These are phyloP conservation scores for Drosophila conformis DNA, from an alignment of 2,888 invertebrate genomes.

Conservation along the genomic window DNA sequence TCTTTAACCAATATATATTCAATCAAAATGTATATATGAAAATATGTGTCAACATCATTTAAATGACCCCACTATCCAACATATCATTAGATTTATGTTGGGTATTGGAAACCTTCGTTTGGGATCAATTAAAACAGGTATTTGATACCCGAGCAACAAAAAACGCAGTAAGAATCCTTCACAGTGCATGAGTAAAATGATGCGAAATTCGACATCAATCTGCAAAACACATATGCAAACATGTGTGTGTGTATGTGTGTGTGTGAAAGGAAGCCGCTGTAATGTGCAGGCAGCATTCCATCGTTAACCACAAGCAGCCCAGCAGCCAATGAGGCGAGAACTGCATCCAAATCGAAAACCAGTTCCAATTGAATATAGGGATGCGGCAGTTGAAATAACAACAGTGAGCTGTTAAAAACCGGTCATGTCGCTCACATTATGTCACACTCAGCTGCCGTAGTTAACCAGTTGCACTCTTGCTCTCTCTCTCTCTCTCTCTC, in stretches of 20 bases:
- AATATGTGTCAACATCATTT: background rate
- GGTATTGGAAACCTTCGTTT: slow-evolving; percentile 14
- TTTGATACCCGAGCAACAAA: slow-evolving; percentile 50
- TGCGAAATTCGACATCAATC: slow-evolving; percentile 52
- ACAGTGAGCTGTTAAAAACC: slow-evolving; percentile 57
- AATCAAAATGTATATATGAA: background rate
- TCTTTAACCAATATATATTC: background rate
- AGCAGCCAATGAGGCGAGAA: slow-evolving; percentile 32
- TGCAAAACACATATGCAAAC: slow-evolving; percentile 27
- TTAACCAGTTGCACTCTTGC: slow-evolving; percentile 55
- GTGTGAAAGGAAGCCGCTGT: slow-evolving; percentile 49
- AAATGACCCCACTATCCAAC: background rate
- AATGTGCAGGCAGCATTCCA: slow-evolving; percentile 56
- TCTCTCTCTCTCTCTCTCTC: slow-evolving; percentile 1
- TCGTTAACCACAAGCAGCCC: slow-evolving; percentile 46
- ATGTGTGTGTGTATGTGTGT: slow-evolving; percentile 19
- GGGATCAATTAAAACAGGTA: slow-evolving; percentile 62
- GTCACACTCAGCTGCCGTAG: slow-evolving; percentile 48
- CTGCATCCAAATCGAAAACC: slow-evolving; percentile 51
- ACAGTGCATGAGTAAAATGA: slow-evolving; percentile 44
- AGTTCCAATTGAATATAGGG: slow-evolving; percentile 48
- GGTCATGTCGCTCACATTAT: slow-evolving; percentile 41
- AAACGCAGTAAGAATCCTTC: slow-evolving; percentile 62
- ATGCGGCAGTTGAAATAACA: slow-evolving; percentile 39
- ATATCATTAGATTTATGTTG: background rate